Conservation (phyloP, 2,888 invertebrate genomes). For the Calliscelio sp. region DNA sequence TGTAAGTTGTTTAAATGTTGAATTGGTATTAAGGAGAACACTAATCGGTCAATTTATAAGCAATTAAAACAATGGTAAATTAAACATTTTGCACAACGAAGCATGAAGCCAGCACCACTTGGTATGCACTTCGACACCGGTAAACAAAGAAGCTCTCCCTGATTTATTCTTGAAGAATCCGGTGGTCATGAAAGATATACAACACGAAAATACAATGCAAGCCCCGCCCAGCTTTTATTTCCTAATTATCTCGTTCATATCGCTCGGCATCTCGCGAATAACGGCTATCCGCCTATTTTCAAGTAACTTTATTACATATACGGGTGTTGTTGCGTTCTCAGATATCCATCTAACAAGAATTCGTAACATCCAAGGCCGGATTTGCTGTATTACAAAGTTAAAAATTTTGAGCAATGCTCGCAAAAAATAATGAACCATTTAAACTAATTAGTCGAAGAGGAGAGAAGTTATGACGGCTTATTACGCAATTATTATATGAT, state of each 20-base stretch:
- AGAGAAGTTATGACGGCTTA: not conserved
- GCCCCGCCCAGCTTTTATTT: conserved; percentile 47
- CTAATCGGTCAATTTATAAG: conserved; percentile 57
- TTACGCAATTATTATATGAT: too few relatives aligned
- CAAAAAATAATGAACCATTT: conserved; percentile 28
- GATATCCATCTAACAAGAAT: conserved; percentile 57
- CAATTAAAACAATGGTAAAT: conserved; percentile 56
- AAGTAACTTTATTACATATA: conserved; percentile 64
- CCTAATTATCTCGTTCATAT: conserved; percentile 65
- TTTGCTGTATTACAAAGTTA: conserved; percentile 1
- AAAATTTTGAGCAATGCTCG: not conserved
- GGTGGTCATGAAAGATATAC: conserved; percentile 32
- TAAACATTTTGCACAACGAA: conserved; percentile 60
- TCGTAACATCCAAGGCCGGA: conserved; percentile 34
- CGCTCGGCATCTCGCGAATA: conserved; percentile 57
- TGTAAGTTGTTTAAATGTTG: not conserved
- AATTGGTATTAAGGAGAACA: not conserved
- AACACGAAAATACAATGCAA: conserved; percentile 42
- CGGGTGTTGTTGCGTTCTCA: conserved; percentile 55
- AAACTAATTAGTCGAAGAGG: conserved; percentile 18
- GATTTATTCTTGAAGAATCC: conserved; percentile 61
- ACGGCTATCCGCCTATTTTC: conserved; percentile 56
- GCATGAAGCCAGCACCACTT: conserved; percentile 52
- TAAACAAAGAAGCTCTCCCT: conserved; percentile 65
- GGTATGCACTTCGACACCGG: conserved; percentile 72